Percentiles rank a stretch among this genome's conserved stretches.
Conservation (phyloP, 2,888 invertebrate species). For the Lissonota sp. region DNA sequence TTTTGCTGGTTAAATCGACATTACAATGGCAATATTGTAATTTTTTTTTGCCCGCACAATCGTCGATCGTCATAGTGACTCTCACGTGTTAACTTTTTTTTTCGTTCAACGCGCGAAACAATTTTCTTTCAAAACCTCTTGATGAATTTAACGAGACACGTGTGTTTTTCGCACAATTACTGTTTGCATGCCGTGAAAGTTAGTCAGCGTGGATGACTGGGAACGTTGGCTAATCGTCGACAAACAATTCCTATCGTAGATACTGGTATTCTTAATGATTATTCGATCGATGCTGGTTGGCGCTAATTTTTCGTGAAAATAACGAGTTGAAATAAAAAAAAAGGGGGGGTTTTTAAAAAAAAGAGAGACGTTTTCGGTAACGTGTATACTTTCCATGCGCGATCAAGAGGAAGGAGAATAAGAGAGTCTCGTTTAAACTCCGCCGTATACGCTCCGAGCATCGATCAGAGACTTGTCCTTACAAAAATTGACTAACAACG, state of each 20-base stretch:
- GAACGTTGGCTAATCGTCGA: slow-evolving; percentile 66
- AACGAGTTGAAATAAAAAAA: slow-evolving; percentile 30
- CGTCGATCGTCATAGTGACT: slow-evolving; percentile 14
- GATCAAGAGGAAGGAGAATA: background rate
- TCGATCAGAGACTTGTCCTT: slow-evolving; percentile 74
- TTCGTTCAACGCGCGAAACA: slow-evolving; percentile 20
- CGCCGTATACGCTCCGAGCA: slow-evolving; percentile 71
- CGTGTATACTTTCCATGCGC: background rate
- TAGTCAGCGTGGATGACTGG: slow-evolving; percentile 46
- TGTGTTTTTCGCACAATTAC: slow-evolving; percentile 35
- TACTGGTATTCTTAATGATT: slow-evolving; percentile 68
- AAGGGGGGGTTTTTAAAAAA: background rate
- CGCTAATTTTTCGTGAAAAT: slow-evolving; percentile 37
- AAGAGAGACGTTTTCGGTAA: background rate
- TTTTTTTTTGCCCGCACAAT: background rate
- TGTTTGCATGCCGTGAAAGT: slow-evolving; percentile 39
- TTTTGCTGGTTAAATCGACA: slow-evolving; percentile 41
- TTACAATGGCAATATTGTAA: slow-evolving; percentile 31
- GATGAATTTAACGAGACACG: no score
- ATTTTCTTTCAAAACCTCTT: background rate
- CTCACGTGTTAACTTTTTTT: slow-evolving; percentile 5
- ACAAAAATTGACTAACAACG: slow-evolving; percentile 80
- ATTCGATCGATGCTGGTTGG: slow-evolving; percentile 64
- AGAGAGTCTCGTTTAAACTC: background rate
- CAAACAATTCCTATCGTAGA: slow-evolving; percentile 72